Evolutionary conservation across 2,888 invertebrate species (phyloP).

Genomic region (Agrochola macilenta): DNA sequence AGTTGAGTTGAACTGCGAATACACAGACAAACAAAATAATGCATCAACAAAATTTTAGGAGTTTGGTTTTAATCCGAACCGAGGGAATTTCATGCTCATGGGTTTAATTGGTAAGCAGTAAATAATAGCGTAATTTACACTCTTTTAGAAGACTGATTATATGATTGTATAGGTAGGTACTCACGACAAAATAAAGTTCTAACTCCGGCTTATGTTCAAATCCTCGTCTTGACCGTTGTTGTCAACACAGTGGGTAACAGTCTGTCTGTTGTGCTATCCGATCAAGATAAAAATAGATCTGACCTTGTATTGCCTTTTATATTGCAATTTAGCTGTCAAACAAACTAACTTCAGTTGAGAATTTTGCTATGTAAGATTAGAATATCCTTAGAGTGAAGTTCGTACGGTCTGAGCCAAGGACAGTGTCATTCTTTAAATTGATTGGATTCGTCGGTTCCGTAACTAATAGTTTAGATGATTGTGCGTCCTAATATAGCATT

Average conservation of each 20-base stretch:
- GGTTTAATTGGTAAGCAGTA: neutral
- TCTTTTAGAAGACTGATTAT: neutral
- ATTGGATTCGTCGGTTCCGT: neutral
- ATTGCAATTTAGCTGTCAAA: slow-evolving; percentile 9
- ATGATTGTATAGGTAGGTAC: neutral
- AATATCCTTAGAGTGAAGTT: slow-evolving; percentile 25
- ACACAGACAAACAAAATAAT: neutral
- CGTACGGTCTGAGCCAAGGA: slow-evolving; percentile 23
- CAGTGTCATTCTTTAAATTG: neutral
- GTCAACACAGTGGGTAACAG: neutral
- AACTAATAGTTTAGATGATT: neutral
- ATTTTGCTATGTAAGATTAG: neutral
- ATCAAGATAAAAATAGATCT: slow-evolving; percentile 19
- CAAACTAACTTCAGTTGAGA: slow-evolving; percentile 37
- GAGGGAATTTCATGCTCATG: too few species aligned
- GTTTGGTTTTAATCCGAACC: neutral
- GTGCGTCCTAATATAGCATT: neutral
- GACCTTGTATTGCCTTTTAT: slow-evolving; percentile 26
- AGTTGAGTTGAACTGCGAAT: neutral
- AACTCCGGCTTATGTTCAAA: neutral
- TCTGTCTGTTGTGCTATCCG: neutral
- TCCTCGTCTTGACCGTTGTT: neutral
- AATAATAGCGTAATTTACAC: neutral
- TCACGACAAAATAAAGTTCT: neutral
- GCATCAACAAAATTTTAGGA: neutral